These are phyloP conservation scores for Dryocosmus kuriphilus DNA, from an alignment of 2,888 invertebrate genomes.

Conservation along the genomic window DNA sequence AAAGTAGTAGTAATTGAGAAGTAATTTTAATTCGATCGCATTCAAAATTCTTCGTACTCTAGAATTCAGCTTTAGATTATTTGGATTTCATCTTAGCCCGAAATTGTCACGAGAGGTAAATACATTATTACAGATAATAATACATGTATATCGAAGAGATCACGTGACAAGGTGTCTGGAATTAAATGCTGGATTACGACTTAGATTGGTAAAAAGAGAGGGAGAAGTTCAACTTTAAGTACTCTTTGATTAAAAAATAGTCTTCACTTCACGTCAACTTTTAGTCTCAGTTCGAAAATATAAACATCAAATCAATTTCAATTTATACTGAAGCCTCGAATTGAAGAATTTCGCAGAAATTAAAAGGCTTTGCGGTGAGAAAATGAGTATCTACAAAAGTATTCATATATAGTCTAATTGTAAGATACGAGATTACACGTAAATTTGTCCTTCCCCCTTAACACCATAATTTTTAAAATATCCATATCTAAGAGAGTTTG, in stretches of 20 bases:
- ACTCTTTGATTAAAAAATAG: slow-evolving; percentile 17
- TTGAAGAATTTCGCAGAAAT: not conserved
- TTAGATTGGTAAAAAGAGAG: slow-evolving; percentile 35
- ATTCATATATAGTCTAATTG: not conserved
- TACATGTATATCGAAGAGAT: slow-evolving; percentile 40
- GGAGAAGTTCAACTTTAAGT: slow-evolving; percentile 26
- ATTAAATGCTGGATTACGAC: slow-evolving; percentile 33
- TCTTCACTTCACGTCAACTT: not conserved
- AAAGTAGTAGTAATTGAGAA: slow-evolving; percentile 49
- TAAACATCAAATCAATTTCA: not conserved
- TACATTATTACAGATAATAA: slow-evolving; percentile 26
- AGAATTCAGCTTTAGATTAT: slow-evolving; percentile 37
- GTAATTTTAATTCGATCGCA: slow-evolving; percentile 58
- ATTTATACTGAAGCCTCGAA: not conserved
- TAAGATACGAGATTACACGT: not conserved
- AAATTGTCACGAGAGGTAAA: slow-evolving; percentile 39
- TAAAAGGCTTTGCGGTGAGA: not conserved
- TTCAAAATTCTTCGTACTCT: slow-evolving; percentile 51
- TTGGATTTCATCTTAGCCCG: slow-evolving; percentile 37
- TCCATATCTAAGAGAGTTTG: slow-evolving; percentile 26
- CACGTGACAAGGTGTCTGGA: slow-evolving; percentile 31
- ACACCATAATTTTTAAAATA: not conserved
- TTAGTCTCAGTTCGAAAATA: not conserved
- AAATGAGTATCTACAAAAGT: not conserved
- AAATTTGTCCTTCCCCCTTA: slow-evolving; percentile 17